These are phyloP conservation scores for Eulemur rufifrons DNA, from an alignment of 2,113 vertebrate genomes.

Conservation along the genomic window DNA sequence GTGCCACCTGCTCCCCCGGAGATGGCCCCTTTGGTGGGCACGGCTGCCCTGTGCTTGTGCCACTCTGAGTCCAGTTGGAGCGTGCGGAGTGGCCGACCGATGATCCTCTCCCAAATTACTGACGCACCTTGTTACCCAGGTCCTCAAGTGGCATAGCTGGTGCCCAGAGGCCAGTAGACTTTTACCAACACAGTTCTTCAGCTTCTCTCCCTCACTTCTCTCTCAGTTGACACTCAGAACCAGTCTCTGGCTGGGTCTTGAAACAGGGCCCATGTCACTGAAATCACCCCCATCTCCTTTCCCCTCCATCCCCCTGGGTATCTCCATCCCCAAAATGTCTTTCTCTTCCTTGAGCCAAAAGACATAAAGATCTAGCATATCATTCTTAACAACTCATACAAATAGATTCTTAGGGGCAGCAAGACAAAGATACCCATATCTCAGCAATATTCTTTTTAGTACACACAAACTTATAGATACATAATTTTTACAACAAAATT, in stretches of 20 bases:
- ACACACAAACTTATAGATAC: not conserved
- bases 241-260: not conserved
- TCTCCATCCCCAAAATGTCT: not conserved
- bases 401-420: not conserved
- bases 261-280: not conserved
- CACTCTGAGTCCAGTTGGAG: not conserved
- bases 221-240: not conserved
- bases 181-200: not conserved
- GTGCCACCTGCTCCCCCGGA: accelerated
- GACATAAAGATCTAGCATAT: not conserved
- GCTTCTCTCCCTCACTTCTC: not conserved
- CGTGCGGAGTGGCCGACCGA: not conserved
- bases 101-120: not conserved
- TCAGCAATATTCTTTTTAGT: not conserved
- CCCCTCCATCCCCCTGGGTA: not conserved
- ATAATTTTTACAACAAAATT: not conserved
- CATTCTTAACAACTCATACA: not conserved
- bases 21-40: not conserved
- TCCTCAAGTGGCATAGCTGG: not conserved
- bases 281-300: not conserved
- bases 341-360: not conserved
- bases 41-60: no score
- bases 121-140: not conserved
- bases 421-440: not conserved
- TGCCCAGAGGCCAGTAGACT: not conserved